Base-by-base conservation (phyloP, 1,140 invertebrate genomes). In the Akabosia matsudoensis region DNA sequence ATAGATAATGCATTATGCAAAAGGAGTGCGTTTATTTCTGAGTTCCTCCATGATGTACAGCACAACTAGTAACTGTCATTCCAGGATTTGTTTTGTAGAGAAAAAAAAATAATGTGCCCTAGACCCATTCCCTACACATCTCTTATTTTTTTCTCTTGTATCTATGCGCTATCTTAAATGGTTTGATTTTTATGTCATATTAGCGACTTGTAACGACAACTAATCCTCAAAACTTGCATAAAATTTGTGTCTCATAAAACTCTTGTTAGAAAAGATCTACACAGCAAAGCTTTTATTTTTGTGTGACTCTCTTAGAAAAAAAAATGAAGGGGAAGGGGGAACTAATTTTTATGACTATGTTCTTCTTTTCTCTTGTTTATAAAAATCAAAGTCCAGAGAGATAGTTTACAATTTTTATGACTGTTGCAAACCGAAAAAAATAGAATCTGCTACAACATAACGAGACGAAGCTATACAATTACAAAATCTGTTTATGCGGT, bases 221-320 rank as follows among this genome's bases (percentile, higher is more conserved):
- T 45, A 45, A 45, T 45, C 37, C 61, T 10, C 30, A 67, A n/a
- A n/a, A 31, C 61, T 67, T 67, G 61, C 61, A 67, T 67, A 67
- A 67, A n/a, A 67, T 67, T 67, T 67, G 61, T 67, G 31, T 30
- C 61, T 67, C 61, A 67, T 67, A 67, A 67, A 67, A 67, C 7
- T 10, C 61, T 67, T 67, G 61, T 67, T 67, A 67, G 61, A 10
- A 67, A 30, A 30, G 4, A 7, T 61, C 13, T 61, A 61, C 54
- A 7, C 54, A 45, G 18, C 37, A 45, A 45, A 10, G 37, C 37
- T n/a, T n/a, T n/a, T n/a, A n/a, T n/a, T n/a, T n/a, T n/a, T n/a
- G n/a, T n/a, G n/a, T n/a, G n/a, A n/a, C n/a, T n/a, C n/a, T n/a
- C n/a, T n/a, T n/a, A n/a, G n/a, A n/a, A n/a, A n/a, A n/a, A n/a